phyloP scores from a whole-genome alignment of 2,888 invertebrate species.

The Tethea ocularis region DNA sequence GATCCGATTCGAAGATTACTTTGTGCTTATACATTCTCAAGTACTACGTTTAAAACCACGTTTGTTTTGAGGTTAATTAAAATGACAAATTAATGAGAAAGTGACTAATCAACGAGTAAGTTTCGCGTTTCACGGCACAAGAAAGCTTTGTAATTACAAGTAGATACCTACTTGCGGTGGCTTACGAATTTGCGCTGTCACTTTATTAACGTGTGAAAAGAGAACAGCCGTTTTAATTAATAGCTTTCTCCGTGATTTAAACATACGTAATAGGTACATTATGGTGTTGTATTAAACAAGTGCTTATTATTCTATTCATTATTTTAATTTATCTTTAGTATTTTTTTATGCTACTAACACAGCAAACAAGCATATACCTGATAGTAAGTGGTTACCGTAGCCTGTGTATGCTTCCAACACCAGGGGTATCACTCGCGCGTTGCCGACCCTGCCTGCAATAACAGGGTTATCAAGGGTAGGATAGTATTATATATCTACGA shows the following conservation, averaged over 20 bases:
- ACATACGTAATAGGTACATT: constrained; percentile 31
- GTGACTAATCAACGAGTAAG: constrained; percentile 60
- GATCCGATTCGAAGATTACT: constrained; percentile 58
- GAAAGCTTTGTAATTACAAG: constrained; percentile 70
- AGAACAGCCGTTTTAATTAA: constrained; percentile 74
- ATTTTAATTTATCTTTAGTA: neutral
- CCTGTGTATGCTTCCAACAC: no score
- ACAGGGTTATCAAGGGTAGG: no score
- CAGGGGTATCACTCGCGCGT: no score
- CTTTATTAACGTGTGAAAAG: constrained; percentile 64
- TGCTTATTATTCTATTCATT: constrained; percentile 20
- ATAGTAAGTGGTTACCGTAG: no score
- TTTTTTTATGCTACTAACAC: no score
- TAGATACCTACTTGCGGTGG: constrained; percentile 45
- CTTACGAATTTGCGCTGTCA: constrained; percentile 73
- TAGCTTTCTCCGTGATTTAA: constrained; percentile 66
- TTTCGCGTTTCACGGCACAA: constrained; percentile 62
- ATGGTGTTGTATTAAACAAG: constrained; percentile 33
- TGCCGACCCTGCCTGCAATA: no score
- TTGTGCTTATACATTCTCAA: constrained; percentile 30
- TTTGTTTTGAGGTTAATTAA: constrained; percentile 61
- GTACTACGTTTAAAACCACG: constrained; percentile 20
- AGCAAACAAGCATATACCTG: no score
- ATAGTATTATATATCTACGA: no score
- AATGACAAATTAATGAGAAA: constrained; percentile 69